Evolutionary conservation across 2,113 vertebrate genomes (phyloP), one percentile per base, ranked within the genome.

Genomic region (Rousettus leschenaultii): DNA sequence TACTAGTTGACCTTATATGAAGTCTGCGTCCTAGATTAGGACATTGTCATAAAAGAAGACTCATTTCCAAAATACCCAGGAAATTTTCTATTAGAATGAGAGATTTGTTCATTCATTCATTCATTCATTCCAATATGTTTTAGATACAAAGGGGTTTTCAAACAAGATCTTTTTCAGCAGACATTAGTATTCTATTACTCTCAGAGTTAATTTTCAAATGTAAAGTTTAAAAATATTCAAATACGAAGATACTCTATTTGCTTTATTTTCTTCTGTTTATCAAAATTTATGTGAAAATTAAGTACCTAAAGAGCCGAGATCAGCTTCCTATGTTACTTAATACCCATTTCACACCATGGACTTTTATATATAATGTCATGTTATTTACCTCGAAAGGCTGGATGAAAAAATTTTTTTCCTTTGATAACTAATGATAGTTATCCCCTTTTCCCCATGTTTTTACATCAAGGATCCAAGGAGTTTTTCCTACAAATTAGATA

Each of bases 121-220:
- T 73, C 86, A 86, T 94, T 83, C 97, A 79, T 28, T 94, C 57
- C 16, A 80, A 30, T 38, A 87, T 79, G 33, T 74, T 80, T 51
- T 86, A 80, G 68, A 57, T n/a, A 75, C 61, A 55, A 68, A 87
- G 14, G 7, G 9, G 4, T 87, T 96, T 94, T 95, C 22, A 89
- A 88, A 86, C 3, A 12, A 84, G 7, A 65, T 55, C 90, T 35
- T 86, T 94, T 80, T 78, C 55, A 93, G 45, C 15, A 85, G 53
- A 80, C 11, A 71, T 6, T 86, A 26, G 9, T 77, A 82, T 94
- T 40, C 88, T 95, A 87, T 57, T 91, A 82, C 10, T 88, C 48
- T 87, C 24, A 92, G 40, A 96, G 87, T 94, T 87, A 87, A 90
- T 95, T 96, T 43, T 61, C n/a, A 55, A 55, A 91, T 95, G 51